Conservation (phyloP, 2,888 invertebrate genomes). For the Smittia aterrima region DNA sequence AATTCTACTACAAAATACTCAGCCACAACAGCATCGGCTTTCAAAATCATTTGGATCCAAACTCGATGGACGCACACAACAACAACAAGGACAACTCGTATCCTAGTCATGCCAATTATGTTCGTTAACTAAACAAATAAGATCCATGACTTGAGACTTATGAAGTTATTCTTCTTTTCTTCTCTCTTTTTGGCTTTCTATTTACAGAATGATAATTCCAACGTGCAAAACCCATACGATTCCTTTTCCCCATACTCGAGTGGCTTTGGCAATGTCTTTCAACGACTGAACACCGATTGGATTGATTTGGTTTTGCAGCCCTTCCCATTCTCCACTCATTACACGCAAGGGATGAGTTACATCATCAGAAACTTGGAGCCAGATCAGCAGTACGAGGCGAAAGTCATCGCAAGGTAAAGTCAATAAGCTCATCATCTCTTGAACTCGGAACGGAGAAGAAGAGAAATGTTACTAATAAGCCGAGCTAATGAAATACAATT, state of each 20-base stretch:
- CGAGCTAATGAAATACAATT: conserved; percentile 31
- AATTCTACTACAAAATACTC: conserved; percentile 53
- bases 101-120: conserved; percentile 40
- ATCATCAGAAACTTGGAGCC: conserved; percentile 59
- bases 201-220: conserved; percentile 39
- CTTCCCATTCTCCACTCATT: conserved; percentile 49
- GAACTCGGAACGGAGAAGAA: background rate
- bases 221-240: conserved; percentile 39
- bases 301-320: conserved; percentile 56
- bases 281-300: conserved; percentile 51
- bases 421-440: background rate
- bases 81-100: conserved; percentile 14
- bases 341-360: conserved; percentile 59
- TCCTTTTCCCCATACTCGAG: conserved; percentile 36
- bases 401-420: conserved; percentile 55
- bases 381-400: conserved; percentile 60
- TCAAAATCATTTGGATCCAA: conserved; percentile 32
- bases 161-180: conserved; percentile 9
- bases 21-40: conserved; percentile 28
- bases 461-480: conserved; percentile 27
- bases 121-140: conserved; percentile 37
- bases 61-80: conserved; percentile 12
- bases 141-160: conserved; percentile 6
- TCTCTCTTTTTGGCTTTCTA: background rate
- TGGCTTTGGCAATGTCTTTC: conserved; percentile 40